Evolutionary conservation across 2,797 vertebrate genomes (phyloP), one percentile per base, ranked within the genome.

Genomic region (Anableps anableps): DNA sequence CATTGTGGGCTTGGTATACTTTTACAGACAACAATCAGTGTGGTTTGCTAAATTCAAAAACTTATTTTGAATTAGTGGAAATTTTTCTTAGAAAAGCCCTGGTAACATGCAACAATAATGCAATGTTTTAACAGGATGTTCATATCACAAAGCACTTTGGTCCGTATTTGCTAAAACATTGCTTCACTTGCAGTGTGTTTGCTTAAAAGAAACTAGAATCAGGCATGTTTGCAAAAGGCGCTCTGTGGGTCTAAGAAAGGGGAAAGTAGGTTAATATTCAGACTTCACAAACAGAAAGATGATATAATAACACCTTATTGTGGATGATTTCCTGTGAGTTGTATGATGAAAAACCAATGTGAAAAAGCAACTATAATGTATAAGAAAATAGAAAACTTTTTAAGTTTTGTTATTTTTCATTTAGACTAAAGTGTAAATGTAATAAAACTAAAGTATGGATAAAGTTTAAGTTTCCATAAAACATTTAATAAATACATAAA

Each of bases 151-250:
- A 92, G 92, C 92, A 86, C 86, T 90, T 87, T 87, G 38, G 90
- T 91, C 82, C 87, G 88, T 94, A 90, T 93, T 92, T 92, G 91
- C 88, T 89, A 83, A 94, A 92, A 83, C 90, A 77, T 85, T 91
- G 88, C 87, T 80, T 91, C 88, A 87, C 83, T 89, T 76, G 10
- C 53, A 76, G 29, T 48, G 79, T 91, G 86, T 92, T 92, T 90
- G 89, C 88, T 88, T 80, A 75, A 92, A 89, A 74, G 77, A 50
- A 85, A 85, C 83, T 87, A 88, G 58, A 84, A 68, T 75, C 23
- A 41, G 66, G 75, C 48, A 8, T 41, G 81, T 86, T 87, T 86
- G 89, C 83, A 83, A 77, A 81, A 72, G 80, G 75, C 55, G 77
- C 80, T 51, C 68, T 70, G 62, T 66, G 60, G 80, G 83, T 86